A percentile compares a stretch with the other conserved stretches of the same genome.
phyloP scores from a whole-genome alignment of 1,140 invertebrate species.

The Stegodyphus dumicola region DNA sequence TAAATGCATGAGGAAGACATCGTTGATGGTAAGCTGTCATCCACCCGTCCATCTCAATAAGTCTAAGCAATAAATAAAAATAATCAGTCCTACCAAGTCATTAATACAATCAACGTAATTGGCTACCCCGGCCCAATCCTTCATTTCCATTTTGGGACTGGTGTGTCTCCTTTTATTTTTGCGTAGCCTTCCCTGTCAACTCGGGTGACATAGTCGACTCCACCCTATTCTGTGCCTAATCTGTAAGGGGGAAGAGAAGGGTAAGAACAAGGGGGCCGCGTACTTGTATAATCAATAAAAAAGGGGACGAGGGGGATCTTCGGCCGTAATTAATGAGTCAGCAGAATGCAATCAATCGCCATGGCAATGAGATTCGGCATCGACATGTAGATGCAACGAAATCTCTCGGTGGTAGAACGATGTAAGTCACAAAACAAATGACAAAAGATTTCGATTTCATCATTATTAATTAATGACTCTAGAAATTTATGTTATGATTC shows the following conservation, averaged over 20 bases:
- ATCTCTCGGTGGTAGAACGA: background rate
- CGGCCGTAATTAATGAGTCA: conserved; percentile 20
- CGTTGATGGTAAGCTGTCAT: background rate
- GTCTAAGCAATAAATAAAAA: conserved; percentile 35
- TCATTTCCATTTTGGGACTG: background rate
- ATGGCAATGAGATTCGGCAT: conserved; percentile 13
- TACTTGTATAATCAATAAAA: conserved; percentile 26
- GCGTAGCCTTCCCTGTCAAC: conserved; percentile 14
- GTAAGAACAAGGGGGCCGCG: background rate
- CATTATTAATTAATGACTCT: too few species aligned
- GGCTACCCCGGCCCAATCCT: conserved; percentile 5
- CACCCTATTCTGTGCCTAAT: background rate
- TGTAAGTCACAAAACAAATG: too few species aligned
- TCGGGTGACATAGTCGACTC: conserved; percentile 10
- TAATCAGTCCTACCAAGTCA: conserved; percentile 43
- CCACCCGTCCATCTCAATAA: background rate
- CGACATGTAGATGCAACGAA: background rate
- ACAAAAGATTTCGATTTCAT: too few species aligned
- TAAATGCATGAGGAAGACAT: conserved; percentile 21
- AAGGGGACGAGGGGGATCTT: conserved; percentile 4
- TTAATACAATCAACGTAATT: conserved; percentile 54
- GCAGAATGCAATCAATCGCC: conserved; percentile 23
- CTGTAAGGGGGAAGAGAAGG: background rate
- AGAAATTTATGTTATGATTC: too few species aligned
- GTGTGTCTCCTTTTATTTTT: conserved; percentile 1